These are phyloP conservation scores for Eretmocerus hayati DNA, from an alignment of 2,888 invertebrate genomes.

Conservation along the genomic window DNA sequence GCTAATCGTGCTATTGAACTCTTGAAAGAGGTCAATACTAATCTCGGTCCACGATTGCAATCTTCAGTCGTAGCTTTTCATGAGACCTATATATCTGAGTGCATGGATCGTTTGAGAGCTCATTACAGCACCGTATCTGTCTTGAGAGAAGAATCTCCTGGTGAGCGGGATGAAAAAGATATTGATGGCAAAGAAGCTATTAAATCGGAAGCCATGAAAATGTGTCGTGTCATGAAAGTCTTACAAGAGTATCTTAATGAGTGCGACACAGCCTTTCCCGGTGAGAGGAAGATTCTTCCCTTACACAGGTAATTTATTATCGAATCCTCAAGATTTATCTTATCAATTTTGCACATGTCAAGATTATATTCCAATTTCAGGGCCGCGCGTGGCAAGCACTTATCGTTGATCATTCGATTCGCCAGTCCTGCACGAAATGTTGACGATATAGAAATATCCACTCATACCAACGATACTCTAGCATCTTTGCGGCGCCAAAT, in stretches of 20 bases:
- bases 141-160: slow-evolving; percentile 48
- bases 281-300: slow-evolving; percentile 83
- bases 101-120: slow-evolving; percentile 80
- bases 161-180: slow-evolving; percentile 46
- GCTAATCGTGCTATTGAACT: slow-evolving; percentile 87
- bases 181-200: slow-evolving; percentile 50
- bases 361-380: slow-evolving; percentile 47
- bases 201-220: slow-evolving; percentile 67
- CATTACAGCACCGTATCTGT: slow-evolving; percentile 76
- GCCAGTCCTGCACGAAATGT: slow-evolving; percentile 79
- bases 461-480: slow-evolving; percentile 91
- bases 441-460: slow-evolving; percentile 86
- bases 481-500: slow-evolving; percentile 76
- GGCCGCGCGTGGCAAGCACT: slow-evolving; percentile 84
- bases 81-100: slow-evolving; percentile 85
- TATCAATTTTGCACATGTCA: slow-evolving; percentile 1
- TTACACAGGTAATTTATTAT: slow-evolving; percentile 57
- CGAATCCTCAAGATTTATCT: background rate
- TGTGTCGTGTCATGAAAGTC: slow-evolving; percentile 90
- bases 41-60: slow-evolving; percentile 79
- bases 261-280: slow-evolving; percentile 82
- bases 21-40: slow-evolving; percentile 88
- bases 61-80: slow-evolving; percentile 77
- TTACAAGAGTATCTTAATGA: slow-evolving; percentile 92
- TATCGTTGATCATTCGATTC: slow-evolving; percentile 79